phyloP scores from a whole-genome alignment of 2,797 vertebrate species.

The Aratinga solstitialis region DNA sequence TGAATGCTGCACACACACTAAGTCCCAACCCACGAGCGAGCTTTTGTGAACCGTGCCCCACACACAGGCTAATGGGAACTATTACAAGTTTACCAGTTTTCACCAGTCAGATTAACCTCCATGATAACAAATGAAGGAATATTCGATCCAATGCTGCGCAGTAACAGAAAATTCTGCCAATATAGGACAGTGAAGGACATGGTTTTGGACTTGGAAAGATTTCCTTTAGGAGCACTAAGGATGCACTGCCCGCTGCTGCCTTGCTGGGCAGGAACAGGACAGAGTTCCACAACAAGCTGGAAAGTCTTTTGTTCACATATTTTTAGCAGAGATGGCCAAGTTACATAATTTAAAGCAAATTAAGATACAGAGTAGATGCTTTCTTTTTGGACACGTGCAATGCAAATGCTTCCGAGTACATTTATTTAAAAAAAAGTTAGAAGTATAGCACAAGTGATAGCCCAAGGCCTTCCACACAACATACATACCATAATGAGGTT shows the following conservation, averaged over 20 bases:
- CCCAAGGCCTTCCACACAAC: background rate
- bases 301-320: background rate
- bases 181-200: fast-evolving
- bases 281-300: background rate
- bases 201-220: background rate
- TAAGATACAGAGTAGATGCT: background rate
- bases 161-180: background rate
- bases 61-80: fast-evolving
- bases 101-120: background rate
- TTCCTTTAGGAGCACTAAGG: background rate
- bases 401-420: background rate
- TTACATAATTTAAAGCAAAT: background rate
- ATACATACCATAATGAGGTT: fast-evolving
- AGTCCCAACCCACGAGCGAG: fast-evolving
- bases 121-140: fast-evolving
- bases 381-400: background rate
- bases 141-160: fast-evolving
- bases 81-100: background rate
- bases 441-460: background rate
- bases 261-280: background rate
- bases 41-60: fast-evolving
- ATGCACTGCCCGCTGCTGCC: background rate
- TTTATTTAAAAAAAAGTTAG: background rate
- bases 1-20: fast-evolving
- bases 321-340: background rate